These are phyloP conservation scores for Entomobrya proxima DNA, from an alignment of 2,888 invertebrate genomes.

Conservation along the genomic window DNA sequence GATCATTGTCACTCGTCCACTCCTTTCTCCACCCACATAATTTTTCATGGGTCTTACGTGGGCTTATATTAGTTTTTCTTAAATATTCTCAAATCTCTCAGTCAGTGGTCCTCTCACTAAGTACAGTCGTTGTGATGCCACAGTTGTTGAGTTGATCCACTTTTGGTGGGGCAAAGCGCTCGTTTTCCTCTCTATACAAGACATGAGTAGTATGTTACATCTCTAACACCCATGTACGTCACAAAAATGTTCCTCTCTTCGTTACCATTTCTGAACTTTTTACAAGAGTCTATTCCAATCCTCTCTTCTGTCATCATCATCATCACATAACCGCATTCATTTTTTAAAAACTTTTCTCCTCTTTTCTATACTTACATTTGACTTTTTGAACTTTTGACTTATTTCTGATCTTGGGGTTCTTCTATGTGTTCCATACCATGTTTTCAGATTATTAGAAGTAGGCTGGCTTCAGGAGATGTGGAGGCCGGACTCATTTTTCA, in stretches of 20 bases:
- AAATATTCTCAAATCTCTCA: background rate
- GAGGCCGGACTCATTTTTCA: constrained; percentile 95
- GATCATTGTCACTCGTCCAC: background rate
- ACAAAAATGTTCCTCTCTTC: background rate
- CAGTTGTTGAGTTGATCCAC: constrained; percentile 23
- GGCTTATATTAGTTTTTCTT: background rate
- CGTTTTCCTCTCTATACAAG: background rate
- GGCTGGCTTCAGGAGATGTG: constrained; percentile 95
- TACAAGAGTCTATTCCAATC: background rate
- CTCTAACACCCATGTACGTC: background rate
- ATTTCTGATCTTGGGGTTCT: background rate
- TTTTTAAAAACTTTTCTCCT: background rate
- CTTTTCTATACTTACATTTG: background rate
- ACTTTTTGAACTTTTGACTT: constrained; percentile 28
- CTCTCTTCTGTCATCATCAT: background rate
- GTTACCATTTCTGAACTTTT: background rate
- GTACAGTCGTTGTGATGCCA: background rate
- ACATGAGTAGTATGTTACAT: background rate
- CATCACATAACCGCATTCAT: background rate
- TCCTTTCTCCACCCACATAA: background rate
- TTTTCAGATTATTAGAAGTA: constrained; percentile 84
- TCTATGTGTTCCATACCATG: background rate
- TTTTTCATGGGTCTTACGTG: background rate
- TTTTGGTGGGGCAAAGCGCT: background rate
- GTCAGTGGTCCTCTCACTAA: background rate